Conservation (phyloP, 2,113 vertebrate genomes). For the Gasterosteus nipponicus region DNA sequence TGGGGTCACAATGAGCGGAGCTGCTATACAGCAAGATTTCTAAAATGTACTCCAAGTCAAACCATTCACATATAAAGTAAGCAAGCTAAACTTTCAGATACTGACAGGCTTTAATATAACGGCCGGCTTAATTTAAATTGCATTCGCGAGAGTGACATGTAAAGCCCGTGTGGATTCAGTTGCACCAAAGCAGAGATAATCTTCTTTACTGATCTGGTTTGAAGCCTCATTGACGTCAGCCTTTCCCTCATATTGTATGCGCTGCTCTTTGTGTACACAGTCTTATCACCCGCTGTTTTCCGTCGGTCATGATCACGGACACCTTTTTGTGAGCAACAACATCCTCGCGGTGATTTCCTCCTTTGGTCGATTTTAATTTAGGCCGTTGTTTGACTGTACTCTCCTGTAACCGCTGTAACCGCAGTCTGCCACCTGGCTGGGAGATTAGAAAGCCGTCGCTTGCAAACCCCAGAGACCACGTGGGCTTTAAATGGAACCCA, state of each 20-base stretch:
- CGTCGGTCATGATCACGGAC: conserved; percentile 32
- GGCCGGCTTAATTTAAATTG: background rate
- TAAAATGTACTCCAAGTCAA: conserved; percentile 4
- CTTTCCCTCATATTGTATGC: conserved; percentile 10
- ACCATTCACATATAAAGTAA: conserved; percentile 4
- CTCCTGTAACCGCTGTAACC: conserved; percentile 22
- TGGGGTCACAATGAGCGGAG: background rate
- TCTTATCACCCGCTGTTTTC: conserved; percentile 22
- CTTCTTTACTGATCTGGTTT: background rate
- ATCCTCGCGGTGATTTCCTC: conserved; percentile 39
- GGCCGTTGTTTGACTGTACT: conserved; percentile 52
- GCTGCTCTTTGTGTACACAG: conserved; percentile 42
- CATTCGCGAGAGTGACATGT: background rate
- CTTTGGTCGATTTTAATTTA: conserved; percentile 55
- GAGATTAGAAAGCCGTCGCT: conserved; percentile 19
- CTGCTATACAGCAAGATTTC: background rate
- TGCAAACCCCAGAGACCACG: background rate
- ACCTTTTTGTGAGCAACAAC: conserved; percentile 35
- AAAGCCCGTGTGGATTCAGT: conserved; percentile 2
- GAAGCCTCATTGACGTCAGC: conserved; percentile 11
- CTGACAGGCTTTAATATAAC: background rate
- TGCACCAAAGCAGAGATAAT: conserved; percentile 6
- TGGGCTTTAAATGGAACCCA: background rate
- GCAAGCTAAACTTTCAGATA: background rate
- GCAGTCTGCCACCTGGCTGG: conserved; percentile 46